Conservation (phyloP, 2,113 vertebrate genomes). For the Bungarus multicinctus region DNA sequence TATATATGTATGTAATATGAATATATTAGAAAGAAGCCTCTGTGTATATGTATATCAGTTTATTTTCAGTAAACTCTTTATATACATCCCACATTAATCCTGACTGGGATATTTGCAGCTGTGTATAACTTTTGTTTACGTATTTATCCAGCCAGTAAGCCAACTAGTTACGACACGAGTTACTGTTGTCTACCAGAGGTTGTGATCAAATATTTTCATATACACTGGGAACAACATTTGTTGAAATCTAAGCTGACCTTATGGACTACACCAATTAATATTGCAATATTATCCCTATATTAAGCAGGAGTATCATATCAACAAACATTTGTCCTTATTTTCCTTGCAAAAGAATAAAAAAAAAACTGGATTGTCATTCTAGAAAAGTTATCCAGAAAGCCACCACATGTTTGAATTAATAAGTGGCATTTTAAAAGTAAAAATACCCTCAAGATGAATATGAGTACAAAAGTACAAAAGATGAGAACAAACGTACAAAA, state of each 20-base stretch:
- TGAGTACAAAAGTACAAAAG: neutral
- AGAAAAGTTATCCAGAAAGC: neutral
- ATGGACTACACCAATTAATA: neutral
- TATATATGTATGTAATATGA: neutral
- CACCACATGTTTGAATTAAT: neutral
- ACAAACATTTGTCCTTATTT: neutral
- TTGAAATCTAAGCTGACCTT: neutral
- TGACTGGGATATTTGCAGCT: too few species aligned
- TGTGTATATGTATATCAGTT: neutral
- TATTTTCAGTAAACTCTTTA: neutral
- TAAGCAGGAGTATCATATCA: neutral
- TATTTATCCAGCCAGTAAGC: too few species aligned
- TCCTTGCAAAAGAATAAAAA: neutral
- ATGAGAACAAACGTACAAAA: neutral
- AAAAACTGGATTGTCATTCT: neutral
- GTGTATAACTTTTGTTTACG: too few species aligned
- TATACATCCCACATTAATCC: too few species aligned
- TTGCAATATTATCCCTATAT: neutral
- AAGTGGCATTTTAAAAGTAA: neutral
- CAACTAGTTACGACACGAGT: too few species aligned
- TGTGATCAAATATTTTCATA: neutral
- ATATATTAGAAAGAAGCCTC: neutral
- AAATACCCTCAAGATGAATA: neutral
- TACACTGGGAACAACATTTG: neutral
- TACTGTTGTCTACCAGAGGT: neutral